Conservation (phyloP, 2,888 invertebrate genomes). For the Maniola hyperantus region DNA sequence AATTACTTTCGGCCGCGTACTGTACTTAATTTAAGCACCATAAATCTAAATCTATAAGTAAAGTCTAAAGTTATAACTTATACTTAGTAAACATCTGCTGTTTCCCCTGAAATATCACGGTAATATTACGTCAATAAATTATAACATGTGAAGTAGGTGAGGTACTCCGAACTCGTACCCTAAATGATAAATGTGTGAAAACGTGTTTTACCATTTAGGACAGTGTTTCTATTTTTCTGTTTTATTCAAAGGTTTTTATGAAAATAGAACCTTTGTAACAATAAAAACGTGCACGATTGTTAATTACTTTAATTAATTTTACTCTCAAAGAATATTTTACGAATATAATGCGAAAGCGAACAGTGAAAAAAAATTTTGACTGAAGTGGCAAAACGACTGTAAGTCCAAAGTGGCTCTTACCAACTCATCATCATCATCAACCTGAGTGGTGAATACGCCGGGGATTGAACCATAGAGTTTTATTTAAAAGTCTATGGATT, state of each 20-base stretch:
- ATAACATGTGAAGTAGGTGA: slow-evolving; percentile 10
- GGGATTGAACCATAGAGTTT: too few relatives aligned
- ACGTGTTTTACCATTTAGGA: slow-evolving; percentile 7
- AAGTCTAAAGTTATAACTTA: slow-evolving; percentile 1
- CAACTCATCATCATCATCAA: too few relatives aligned
- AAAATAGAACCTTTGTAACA: not conserved
- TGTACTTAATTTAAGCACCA: too few relatives aligned
- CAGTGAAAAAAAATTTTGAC: too few relatives aligned
- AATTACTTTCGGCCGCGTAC: too few relatives aligned
- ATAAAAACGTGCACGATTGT: not conserved
- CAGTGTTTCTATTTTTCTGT: slow-evolving; percentile 4
- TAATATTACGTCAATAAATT: slow-evolving; percentile 29
- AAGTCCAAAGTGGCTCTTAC: too few relatives aligned
- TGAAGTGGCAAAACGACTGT: too few relatives aligned
- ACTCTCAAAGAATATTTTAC: too few relatives aligned
- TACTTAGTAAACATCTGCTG: slow-evolving; percentile 15
- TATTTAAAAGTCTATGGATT: too few relatives aligned
- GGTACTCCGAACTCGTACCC: not conserved
- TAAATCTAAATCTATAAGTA: not conserved
- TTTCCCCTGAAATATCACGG: slow-evolving; percentile 27
- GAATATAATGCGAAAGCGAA: too few relatives aligned
- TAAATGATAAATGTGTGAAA: slow-evolving; percentile 14
- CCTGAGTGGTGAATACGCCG: too few relatives aligned
- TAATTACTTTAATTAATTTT: too few relatives aligned
- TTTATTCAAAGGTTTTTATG: not conserved